phyloP scores from a whole-genome alignment of 2,888 invertebrate genomes.

The Mellilla xanthometata region DNA sequence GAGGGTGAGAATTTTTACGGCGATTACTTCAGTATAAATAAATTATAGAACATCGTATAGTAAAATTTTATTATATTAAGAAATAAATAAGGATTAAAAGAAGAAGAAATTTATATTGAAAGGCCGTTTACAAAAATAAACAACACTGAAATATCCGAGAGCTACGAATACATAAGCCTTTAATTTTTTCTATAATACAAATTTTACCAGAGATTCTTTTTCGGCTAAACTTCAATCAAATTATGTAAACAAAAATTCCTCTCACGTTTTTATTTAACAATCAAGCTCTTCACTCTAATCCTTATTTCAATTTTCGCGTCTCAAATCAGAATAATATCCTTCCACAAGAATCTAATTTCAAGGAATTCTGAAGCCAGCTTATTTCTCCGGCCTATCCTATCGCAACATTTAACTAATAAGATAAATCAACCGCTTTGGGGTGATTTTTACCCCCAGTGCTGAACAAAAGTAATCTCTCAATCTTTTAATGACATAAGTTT shows the following conservation, averaged over 20 bases:
- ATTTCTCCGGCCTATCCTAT: constrained; percentile 48
- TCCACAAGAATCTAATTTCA: constrained; percentile 25
- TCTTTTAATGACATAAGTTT: constrained; percentile 77
- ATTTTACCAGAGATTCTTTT: too few relatives aligned
- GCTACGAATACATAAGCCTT: too few relatives aligned
- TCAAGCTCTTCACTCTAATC: neutral
- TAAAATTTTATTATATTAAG: too few relatives aligned
- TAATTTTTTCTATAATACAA: too few relatives aligned
- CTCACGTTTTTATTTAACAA: neutral
- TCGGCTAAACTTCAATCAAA: too few relatives aligned
- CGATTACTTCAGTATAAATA: too few relatives aligned
- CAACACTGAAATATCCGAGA: too few relatives aligned
- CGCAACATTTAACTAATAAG: constrained; percentile 79
- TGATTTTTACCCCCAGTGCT: constrained; percentile 64
- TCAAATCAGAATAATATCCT: constrained; percentile 17
- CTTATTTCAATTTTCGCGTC: constrained; percentile 17
- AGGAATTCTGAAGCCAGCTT: constrained; percentile 38
- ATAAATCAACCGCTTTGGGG: constrained; percentile 61
- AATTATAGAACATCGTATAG: too few relatives aligned
- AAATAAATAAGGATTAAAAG: too few relatives aligned
- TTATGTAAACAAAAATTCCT: too few relatives aligned
- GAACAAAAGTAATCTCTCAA: constrained; percentile 73
- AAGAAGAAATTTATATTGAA: too few relatives aligned
- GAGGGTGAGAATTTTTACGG: constrained; percentile 8
- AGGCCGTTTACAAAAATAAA: too few relatives aligned